Base-by-base conservation (phyloP, 2,797 vertebrate species). In the Paratrypauchen microcephalus region DNA sequence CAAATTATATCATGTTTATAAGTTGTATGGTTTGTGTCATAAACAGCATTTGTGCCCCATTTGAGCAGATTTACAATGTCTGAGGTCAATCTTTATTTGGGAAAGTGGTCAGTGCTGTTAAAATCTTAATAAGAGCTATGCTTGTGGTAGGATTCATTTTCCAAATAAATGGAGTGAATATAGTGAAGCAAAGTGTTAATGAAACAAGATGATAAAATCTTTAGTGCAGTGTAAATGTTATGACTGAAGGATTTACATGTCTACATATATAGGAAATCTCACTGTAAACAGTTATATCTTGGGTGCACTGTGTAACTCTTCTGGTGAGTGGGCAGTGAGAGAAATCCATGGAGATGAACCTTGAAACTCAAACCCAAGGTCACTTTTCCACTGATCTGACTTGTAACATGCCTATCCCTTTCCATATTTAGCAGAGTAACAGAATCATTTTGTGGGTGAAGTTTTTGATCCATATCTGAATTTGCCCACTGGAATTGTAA, bases 61-160 rank as follows among this genome's bases (percentile, higher is more conserved):
- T 83, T 86, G 59, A 79, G 68, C 72, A 78, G 28, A 70, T 68
- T 83, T 76, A 83, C 57, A 78, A 63, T 73, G 85, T 86, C 79
- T 87, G 82, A 85, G 85, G 86, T 82, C 68, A 62, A 61, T 39
- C 74, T 87, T 87, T 87, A 83, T 86, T 85, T 82, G 78, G 75
- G 72, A 73, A 79, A 75, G 74, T 19, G 75, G 82, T 79, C 73
- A 82, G n/a, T 41, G 73, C 66, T 78, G 78, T 86, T 80, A 83
- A 65, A 84, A 83, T 69, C 2, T 66, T 61, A 79, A 88, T 78
- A 80, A 74, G 73, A 52, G 56, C 66, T 84, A 83, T 55, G 65
- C 76, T 81, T 82, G 73, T 83, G 75, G 81, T 71, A 41, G 32
- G 63, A 41, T 61, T 60, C 52, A 18, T 76, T 85, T 87, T 71